Base-by-base conservation (phyloP, 2,113 vertebrate genomes). In the Osmerus eperlanus region DNA sequence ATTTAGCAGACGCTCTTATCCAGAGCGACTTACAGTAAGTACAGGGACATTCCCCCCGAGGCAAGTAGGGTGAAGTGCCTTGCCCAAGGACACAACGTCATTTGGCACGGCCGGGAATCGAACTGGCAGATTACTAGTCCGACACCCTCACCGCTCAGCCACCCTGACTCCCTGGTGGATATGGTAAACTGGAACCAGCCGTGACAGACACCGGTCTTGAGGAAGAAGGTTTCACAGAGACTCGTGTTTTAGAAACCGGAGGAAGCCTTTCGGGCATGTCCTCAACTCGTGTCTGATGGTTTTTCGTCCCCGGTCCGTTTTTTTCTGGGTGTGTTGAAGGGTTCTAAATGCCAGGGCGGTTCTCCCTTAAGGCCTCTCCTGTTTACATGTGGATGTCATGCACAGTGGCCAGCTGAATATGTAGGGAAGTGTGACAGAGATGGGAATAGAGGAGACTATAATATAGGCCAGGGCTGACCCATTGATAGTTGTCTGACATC, bases 251-350 rank as follows among this genome's bases (percentile, higher is more conserved):
- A 18, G 60, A 15, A 62, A 28, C 23, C 7, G 4, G 16, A 15
- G 60, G 28, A 25, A 28, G 23, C 60, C 11, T 63, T 19, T 47
- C 64, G n/a, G 64, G 32, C 58, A 52, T 55, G 21, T 25, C 65
- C 32, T 58, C n/a, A 4, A 14, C 21, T 71, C 9, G 18, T 8
- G 13, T n/a, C 21, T 15, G 8, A 32, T 51, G 63, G 60, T 64
- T 2, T 0, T 64, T 23, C 25, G 2, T 6, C 32, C 6, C 3
- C 7, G 7, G 13, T 51, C 5, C 16, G 19, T 15, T 15, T 15
- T 13, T 23, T 59, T 61, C 54, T 75, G 60, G 78, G 73, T 74
- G 78, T 76, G 67, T 61, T 36, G 7, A 81, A 62, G 70, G 53
- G 55, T 60, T 74, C 74, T 41, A 65, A 69, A 81, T 52, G 56